phyloP scores from a whole-genome alignment of 1,140 invertebrate genomes.

The Argopecten irradians region DNA sequence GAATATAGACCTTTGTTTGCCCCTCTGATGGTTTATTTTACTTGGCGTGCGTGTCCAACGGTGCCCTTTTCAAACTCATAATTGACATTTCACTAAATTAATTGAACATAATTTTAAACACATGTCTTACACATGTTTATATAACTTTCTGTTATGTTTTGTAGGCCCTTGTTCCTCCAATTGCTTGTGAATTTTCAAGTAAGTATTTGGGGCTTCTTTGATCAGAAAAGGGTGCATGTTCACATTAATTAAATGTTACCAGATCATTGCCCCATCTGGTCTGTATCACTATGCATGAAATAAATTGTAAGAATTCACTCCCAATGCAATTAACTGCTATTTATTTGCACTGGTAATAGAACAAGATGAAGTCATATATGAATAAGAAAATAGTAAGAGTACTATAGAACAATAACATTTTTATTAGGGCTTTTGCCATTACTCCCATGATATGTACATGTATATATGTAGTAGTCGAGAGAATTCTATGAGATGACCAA shows the following conservation, averaged over 20 bases:
- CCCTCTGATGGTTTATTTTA: too few species aligned
- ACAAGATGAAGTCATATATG: too few species aligned
- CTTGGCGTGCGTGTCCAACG: too few species aligned
- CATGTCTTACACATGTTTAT: background rate
- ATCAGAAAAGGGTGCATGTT: background rate
- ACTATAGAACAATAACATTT: background rate
- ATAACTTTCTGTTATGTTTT: constrained; percentile 51
- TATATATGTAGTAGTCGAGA: background rate
- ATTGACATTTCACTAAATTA: too few species aligned
- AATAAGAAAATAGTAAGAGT: background rate
- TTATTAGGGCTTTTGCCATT: background rate
- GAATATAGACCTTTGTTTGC: too few species aligned
- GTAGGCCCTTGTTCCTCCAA: constrained; percentile 66
- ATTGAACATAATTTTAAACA: too few species aligned
- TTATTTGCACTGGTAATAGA: too few species aligned
- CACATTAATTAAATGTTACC: background rate
- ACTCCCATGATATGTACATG: background rate
- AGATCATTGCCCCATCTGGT: background rate
- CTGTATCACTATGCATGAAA: too few species aligned
- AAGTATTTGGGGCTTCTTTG: constrained; percentile 27
- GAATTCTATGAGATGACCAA: too few species aligned
- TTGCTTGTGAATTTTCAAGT: constrained; percentile 56
- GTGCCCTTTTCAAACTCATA: too few species aligned
- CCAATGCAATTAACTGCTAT: too few species aligned
- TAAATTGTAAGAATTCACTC: too few species aligned